Conservation (phyloP, 2,113 vertebrate species). For the Progne subis region DNA sequence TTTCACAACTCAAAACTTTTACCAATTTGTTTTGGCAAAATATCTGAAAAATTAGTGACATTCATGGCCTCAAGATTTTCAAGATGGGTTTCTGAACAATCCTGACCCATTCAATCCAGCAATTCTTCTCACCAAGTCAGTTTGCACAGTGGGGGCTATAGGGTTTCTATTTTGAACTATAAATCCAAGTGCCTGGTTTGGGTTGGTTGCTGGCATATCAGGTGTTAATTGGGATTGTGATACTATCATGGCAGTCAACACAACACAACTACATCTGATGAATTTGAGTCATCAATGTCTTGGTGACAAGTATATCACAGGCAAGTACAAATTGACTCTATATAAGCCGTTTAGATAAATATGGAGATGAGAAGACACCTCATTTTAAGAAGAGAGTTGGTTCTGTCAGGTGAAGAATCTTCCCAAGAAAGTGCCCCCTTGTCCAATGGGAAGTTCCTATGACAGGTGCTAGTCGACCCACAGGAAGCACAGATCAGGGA, state of each 20-base stretch:
- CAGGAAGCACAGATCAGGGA: neutral
- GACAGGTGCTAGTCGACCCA: neutral
- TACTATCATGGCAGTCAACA: neutral
- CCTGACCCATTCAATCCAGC: neutral
- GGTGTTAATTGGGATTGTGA: fast-evolving
- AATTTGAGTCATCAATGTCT: neutral
- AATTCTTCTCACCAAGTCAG: neutral
- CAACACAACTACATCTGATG: neutral
- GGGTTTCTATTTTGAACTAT: neutral
- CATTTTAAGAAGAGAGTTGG: neutral
- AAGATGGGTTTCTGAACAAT: neutral
- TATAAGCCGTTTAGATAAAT: neutral
- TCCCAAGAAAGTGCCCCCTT: neutral
- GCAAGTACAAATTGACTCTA: neutral
- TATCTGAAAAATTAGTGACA: neutral
- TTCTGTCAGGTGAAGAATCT: neutral
- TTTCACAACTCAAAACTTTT: neutral
- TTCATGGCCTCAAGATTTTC: neutral
- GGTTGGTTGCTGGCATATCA: neutral
- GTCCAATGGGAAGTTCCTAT: neutral
- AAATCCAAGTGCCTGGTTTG: neutral
- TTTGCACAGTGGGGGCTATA: neutral
- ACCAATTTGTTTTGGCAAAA: neutral
- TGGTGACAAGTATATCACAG: neutral
- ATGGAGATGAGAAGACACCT: neutral